Conservation (phyloP, 2,888 invertebrate genomes). For the Eupithecia abbreviata region DNA sequence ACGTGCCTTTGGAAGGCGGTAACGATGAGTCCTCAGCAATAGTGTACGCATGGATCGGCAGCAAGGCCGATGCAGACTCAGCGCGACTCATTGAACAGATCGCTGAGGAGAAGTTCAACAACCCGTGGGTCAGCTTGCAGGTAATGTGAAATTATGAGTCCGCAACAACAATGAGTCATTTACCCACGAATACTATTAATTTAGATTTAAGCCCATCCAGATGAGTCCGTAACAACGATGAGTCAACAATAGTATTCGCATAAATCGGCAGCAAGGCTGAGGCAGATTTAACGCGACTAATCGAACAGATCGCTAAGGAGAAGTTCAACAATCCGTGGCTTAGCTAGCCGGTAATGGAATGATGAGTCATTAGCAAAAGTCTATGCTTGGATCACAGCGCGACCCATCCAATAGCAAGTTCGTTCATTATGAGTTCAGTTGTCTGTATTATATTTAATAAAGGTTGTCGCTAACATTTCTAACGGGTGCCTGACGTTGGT, state of each 20-base stretch:
- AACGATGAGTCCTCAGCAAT: slow-evolving; percentile 91
- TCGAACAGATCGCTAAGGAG: slow-evolving; percentile 96
- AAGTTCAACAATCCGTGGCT: slow-evolving; percentile 94
- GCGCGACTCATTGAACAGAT: slow-evolving; percentile 94
- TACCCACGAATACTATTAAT: no score
- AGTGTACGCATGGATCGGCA: slow-evolving; percentile 98
- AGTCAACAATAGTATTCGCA: slow-evolving; percentile 95
- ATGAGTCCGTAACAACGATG: slow-evolving; percentile 76
- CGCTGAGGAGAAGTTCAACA: slow-evolving; percentile 96
- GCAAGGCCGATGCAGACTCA: slow-evolving; percentile 92
- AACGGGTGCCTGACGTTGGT: no score
- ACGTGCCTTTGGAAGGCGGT: slow-evolving; percentile 95
- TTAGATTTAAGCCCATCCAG: no score
- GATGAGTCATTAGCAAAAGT: not conserved
- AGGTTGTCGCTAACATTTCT: no score
- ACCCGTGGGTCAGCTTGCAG: slow-evolving; percentile 89
- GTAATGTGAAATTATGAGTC: slow-evolving; percentile 67
- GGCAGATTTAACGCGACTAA: slow-evolving; percentile 92
- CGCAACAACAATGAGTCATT: not conserved
- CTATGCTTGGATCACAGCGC: no score
- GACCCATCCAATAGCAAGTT: not conserved
- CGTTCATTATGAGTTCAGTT: not conserved
- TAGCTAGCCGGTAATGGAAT: slow-evolving; percentile 85
- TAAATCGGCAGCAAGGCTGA: slow-evolving; percentile 96
- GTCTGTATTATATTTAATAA: no score